Base-by-base conservation (phyloP, 2,888 invertebrate species). In the Melolontha melolontha region DNA sequence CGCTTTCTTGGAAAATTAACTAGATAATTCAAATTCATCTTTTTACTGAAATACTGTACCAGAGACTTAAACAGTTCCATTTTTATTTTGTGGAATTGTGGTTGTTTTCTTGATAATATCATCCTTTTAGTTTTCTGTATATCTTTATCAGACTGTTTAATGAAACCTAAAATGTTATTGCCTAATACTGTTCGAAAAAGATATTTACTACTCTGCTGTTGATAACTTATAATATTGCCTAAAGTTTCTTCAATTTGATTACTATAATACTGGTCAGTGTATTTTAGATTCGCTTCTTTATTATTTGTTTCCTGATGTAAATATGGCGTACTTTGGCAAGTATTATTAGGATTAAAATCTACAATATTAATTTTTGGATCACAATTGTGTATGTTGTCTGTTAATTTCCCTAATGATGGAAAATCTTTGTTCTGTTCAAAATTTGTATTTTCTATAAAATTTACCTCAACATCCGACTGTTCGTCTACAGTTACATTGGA, bases 151-250 rank as follows among this genome's bases (percentile, higher is more conserved):
- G 6, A 7, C 16, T 47, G 16, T 12, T 34, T 47, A 22, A 1
- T 8, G 12, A 42, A 27, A 12, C 42, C 41, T 12, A 42, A n/a
- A 8, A 42, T 22, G 27, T 57, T 22, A 22, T 41, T n/a, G n/a
- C 42, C 17, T 27, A 22, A 5, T 42, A 7, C 12, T 17, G 41
- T 8, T 6, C 50, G 39, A n/a, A 51, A 16, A 34, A 34, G 4
- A 49, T 49, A 49, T 14, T 29, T 12, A n/a, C 40, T 64, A 47
- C 50, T 51, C 12, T 50, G 40, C 22, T 40, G 40, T 51, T 64
- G 51, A 51, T 17, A 22, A 12, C 22, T 14, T 27, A 40, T 16
- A 7, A 22, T 42, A 22, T 57, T 6, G 27, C 22, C 17, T 27
- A 42, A 6, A 7, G 17, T 49, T 17, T 2, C 7, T 8, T 1